A percentile compares a stretch with the other conserved stretches of the same genome.
Conservation (phyloP, 2,113 vertebrate species). For the Xyrauchen texanus region DNA sequence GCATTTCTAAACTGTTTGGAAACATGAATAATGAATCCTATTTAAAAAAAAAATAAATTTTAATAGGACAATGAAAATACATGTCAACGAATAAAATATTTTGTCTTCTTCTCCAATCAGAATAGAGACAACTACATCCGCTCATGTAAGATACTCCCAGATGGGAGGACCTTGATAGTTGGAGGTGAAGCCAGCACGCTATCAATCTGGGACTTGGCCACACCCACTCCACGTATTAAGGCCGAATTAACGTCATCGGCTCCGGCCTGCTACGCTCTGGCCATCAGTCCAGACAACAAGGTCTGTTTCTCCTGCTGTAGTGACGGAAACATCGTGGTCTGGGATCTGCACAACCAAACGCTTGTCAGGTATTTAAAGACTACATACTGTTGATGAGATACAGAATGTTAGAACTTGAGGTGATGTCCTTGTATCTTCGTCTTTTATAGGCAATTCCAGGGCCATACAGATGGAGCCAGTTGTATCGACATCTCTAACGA, state of each 20-base stretch:
- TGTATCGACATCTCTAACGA: constrained; percentile 99
- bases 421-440: constrained; percentile 7
- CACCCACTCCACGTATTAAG: constrained; percentile 96
- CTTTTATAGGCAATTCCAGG: constrained; percentile 92
- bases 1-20: too few species aligned
- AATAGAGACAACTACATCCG: constrained; percentile 99
- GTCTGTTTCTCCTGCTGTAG: constrained; percentile 99
- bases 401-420: neutral
- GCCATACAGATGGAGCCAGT: constrained; percentile 98
- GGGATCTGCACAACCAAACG: constrained; percentile 98
- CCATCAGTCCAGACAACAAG: constrained; percentile 98
- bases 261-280: constrained; percentile 96
- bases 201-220: constrained; percentile 98
- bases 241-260: constrained; percentile 97
- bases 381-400: neutral
- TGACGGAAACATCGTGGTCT: constrained; percentile 97
- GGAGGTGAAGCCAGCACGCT: constrained; percentile 97
- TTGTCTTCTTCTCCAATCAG: constrained; percentile 64
- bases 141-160: constrained; percentile 94
- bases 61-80: too few species aligned
- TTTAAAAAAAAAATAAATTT: too few species aligned
- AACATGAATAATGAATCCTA: too few species aligned
- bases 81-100: too few species aligned
- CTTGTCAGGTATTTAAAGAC: constrained; percentile 85
- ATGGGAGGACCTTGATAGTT: constrained; percentile 93